Evolutionary conservation across 2,888 invertebrate genomes (phyloP).

Genomic region (Gibbula magus): DNA sequence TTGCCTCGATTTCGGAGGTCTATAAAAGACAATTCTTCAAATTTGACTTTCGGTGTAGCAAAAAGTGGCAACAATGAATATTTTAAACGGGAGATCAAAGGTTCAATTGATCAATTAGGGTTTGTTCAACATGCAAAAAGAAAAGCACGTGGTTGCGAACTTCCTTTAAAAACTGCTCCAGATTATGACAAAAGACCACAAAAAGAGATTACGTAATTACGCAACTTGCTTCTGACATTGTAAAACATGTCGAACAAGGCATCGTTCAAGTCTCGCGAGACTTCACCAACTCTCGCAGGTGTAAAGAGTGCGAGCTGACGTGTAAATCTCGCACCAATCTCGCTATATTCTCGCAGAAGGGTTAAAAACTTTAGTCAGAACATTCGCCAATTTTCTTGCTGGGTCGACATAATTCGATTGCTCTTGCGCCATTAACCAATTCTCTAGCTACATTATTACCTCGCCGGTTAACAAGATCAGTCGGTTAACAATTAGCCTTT

Average conservation of each 20-base stretch:
- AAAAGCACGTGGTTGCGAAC: no score
- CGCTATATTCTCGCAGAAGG: not conserved
- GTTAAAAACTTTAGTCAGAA: constrained; percentile 2
- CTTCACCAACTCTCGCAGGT: not conserved
- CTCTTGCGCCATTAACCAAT: not conserved
- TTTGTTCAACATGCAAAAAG: no score
- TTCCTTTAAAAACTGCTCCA: no score
- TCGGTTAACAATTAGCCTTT: not conserved
- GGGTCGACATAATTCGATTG: not conserved
- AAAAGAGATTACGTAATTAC: not conserved
- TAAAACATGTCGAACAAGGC: not conserved
- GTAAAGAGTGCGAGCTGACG: not conserved
- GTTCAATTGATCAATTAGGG: no score
- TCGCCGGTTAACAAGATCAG: not conserved
- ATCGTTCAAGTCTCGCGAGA: constrained; percentile 1
- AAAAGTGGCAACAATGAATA: no score
- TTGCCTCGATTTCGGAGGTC: no score
- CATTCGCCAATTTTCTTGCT: not conserved
- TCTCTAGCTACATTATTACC: not conserved
- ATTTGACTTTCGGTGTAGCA: no score
- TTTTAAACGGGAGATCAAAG: no score
- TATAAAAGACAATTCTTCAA: no score
- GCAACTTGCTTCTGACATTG: not conserved
- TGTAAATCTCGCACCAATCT: constrained; percentile 8
- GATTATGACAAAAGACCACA: no score